Evolutionary conservation across 2,888 invertebrate species (phyloP).

Genomic region (Mellilla xanthometata): DNA sequence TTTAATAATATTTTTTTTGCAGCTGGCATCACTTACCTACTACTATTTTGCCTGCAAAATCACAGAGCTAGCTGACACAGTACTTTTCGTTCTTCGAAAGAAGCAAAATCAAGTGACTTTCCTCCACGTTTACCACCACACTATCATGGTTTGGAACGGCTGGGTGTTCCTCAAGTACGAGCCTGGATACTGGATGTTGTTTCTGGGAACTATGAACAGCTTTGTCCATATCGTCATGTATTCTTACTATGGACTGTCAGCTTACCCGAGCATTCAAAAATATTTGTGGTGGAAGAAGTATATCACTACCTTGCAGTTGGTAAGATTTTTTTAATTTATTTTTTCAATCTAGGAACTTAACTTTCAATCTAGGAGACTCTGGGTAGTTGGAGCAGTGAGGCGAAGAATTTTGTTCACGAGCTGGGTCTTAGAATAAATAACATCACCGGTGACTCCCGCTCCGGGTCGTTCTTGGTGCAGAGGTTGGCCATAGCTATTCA

Average conservation of each 20-base stretch:
- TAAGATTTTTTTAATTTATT: slow-evolving; percentile 54
- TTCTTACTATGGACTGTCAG: slow-evolving; percentile 90
- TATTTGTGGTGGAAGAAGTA: slow-evolving; percentile 97
- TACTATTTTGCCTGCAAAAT: slow-evolving; percentile 89
- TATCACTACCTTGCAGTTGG: slow-evolving; percentile 92
- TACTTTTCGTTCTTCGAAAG: slow-evolving; percentile 94
- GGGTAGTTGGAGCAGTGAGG: too few relatives aligned
- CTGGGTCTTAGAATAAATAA: too few relatives aligned
- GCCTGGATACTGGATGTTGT: slow-evolving; percentile 90
- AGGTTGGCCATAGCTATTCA: too few relatives aligned
- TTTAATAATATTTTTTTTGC: too few relatives aligned
- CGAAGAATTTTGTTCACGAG: too few relatives aligned
- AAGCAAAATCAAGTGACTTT: slow-evolving; percentile 93
- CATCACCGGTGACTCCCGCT: too few relatives aligned
- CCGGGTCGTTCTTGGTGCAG: too few relatives aligned
- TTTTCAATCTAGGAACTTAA: too few relatives aligned
- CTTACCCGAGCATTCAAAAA: slow-evolving; percentile 91
- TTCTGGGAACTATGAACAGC: slow-evolving; percentile 88
- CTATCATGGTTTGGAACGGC: slow-evolving; percentile 85
- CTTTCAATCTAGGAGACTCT: too few relatives aligned
- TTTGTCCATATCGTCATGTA: slow-evolving; percentile 96
- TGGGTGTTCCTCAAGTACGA: slow-evolving; percentile 90
- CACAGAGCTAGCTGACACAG: slow-evolving; percentile 89
- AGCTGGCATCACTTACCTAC: slow-evolving; percentile 58
- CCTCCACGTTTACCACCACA: slow-evolving; percentile 94